A percentile compares a stretch with the other conserved stretches of the same genome.
Conservation (phyloP, 2,797 vertebrate genomes). For the Kryptopterus vitreolus region DNA sequence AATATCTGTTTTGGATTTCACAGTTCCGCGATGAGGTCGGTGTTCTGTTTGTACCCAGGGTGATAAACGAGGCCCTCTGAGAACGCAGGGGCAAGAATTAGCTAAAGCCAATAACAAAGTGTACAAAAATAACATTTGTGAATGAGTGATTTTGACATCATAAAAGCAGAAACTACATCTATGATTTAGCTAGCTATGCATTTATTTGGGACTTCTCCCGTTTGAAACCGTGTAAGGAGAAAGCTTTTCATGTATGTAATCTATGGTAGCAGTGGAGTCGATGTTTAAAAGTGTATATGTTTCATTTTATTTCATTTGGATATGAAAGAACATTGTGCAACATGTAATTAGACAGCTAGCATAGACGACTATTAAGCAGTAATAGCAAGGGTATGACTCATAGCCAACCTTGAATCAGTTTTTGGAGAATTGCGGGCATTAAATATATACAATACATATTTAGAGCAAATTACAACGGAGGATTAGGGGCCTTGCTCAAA, state of each 20-base stretch:
- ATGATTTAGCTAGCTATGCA: background rate
- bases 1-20: background rate
- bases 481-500: too few relatives aligned
- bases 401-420: background rate
- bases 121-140: background rate
- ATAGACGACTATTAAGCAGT: background rate
- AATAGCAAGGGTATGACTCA: background rate
- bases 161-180: background rate
- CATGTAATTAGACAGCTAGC: background rate
- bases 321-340: background rate
- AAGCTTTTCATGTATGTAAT: background rate
- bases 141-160: background rate
- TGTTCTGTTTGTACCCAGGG: background rate
- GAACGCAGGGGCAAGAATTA: background rate
- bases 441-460: background rate
- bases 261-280: background rate
- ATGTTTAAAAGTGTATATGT: background rate
- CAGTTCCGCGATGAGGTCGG: background rate
- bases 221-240: background rate
- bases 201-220: background rate
- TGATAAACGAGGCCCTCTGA: slow-evolving; percentile 24
- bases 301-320: background rate
- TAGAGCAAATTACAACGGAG: too few relatives aligned
- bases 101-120: background rate
- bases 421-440: background rate